Evolutionary conservation across 2,113 vertebrate species (phyloP), one percentile per base, ranked within the genome.

Genomic region (Chaenocephalus aceratus): DNA sequence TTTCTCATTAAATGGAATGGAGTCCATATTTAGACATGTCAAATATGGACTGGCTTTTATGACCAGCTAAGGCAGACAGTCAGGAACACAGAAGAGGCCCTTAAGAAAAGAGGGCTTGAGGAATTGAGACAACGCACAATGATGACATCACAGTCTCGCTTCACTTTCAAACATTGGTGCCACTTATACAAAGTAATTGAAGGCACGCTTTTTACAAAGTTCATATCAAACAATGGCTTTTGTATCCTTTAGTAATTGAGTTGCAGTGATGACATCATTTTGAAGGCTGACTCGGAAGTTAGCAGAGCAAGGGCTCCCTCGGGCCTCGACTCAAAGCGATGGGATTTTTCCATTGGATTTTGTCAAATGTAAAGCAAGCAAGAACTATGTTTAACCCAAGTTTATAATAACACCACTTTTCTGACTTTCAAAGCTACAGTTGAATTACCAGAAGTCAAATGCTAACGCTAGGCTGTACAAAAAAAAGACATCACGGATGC

Each of bases 1-100:
- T 34, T 59, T 26, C 74, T 76, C 44, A 64, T 78, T 72, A 80
- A 86, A 70, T 18, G 49, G 52, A 72, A 26, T 30, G 18, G 53
- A 53, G 77, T 58, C 80, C 83, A 84, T 80, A 75, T 86, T 85
- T 87, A 85, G 87, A 85, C 72, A 80, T 74, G 74, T 67, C 63
- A 73, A 73, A 64, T 60, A 52, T 61, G 12, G 59, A 60, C 44
- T 34, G 18, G 52, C 30, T 68, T 85, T 83, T 61, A 81, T 60
- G 74, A 52, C 45, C 79, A 72, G 58, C 77, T 58, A 45, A 70
- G 21, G 41, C 41, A 53, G 16, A 68, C 34, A 10, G 59, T 67
- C 65, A 52, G 21, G 74, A 64, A 13, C 46, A 69, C 44, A 76
- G 36, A 66, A 73, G 69, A 11, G 23, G 6, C 21, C 36, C 13